phyloP scores from a whole-genome alignment of 2,888 invertebrate species.

The Caenorhabditis doughertyi region DNA sequence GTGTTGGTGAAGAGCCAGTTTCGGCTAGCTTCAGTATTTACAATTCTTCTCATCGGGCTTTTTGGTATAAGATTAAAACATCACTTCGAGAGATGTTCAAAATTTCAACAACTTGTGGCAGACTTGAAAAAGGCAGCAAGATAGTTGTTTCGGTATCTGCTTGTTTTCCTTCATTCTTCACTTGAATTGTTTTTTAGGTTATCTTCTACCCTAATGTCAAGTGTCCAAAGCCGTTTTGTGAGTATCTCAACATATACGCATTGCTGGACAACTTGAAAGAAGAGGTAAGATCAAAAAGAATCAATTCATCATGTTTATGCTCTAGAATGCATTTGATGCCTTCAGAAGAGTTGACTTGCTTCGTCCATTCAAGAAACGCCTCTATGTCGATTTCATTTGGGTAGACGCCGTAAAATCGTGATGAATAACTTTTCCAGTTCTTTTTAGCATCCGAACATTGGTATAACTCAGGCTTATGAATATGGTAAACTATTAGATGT shows the following conservation, averaged over 20 bases:
- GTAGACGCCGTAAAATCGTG: too few relatives aligned
- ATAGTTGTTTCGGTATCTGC: background rate
- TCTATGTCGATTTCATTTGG: constrained; percentile 24
- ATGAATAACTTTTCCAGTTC: too few relatives aligned
- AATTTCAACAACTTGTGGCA: background rate
- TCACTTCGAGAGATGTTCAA: constrained; percentile 23
- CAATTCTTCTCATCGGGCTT: background rate
- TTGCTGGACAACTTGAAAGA: background rate
- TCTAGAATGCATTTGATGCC: constrained; percentile 1
- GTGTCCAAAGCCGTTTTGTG: constrained; percentile 8
- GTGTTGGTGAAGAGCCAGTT: constrained; percentile 13
- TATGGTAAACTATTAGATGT: constrained; percentile 14
- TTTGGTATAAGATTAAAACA: constrained; percentile 16
- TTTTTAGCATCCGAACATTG: constrained; percentile 21
- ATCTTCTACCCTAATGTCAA: constrained; percentile 7
- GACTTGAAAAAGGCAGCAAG: background rate
- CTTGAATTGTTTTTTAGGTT: background rate
- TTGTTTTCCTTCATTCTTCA: background rate
- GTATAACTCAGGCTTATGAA: background rate
- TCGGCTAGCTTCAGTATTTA: constrained; percentile 2
- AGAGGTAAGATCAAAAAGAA: background rate
- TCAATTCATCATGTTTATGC: background rate
- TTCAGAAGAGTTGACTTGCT: background rate
- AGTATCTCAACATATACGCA: constrained; percentile 19
- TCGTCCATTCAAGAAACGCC: background rate